These are phyloP conservation scores for Uromys caudimaculatus DNA, from an alignment of 2,797 vertebrate genomes.

Conservation along the genomic window DNA sequence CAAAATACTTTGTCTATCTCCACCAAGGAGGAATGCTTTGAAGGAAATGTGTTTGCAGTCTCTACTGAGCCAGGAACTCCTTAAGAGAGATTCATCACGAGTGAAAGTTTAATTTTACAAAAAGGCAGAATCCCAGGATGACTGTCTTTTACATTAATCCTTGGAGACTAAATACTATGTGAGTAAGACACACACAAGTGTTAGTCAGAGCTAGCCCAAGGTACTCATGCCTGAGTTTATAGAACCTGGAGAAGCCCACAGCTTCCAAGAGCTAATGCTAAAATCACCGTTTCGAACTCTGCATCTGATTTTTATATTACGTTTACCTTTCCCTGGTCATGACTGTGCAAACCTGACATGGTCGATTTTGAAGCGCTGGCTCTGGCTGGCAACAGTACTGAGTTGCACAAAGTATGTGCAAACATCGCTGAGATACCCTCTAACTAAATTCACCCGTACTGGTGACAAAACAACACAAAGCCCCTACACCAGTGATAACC, in stretches of 20 bases:
- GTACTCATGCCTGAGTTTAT: background rate
- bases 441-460: conserved; percentile 16
- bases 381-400: background rate
- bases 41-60: background rate
- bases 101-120: background rate
- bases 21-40: background rate
- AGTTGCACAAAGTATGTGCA: conserved; percentile 46
- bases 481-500: background rate
- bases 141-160: conserved; percentile 44
- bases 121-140: background rate
- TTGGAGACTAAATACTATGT: conserved; percentile 40
- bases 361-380: conserved; percentile 43
- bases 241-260: background rate
- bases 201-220: conserved; percentile 32
- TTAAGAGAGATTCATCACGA: background rate
- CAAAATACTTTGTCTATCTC: background rate
- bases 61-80: conserved; percentile 1
- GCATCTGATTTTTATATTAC: conserved; percentile 43
- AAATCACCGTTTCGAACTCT: conserved; percentile 51
- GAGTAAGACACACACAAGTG: conserved; percentile 15
- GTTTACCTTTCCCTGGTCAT: conserved; percentile 15
- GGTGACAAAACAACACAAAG: background rate
- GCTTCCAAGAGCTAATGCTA: conserved; percentile 61
- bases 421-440: conserved; percentile 29
- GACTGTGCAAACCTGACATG: conserved; percentile 37